Evolutionary conservation across 2,113 vertebrate genomes (phyloP).

Genomic region (Onychostruthus taczanowskii): DNA sequence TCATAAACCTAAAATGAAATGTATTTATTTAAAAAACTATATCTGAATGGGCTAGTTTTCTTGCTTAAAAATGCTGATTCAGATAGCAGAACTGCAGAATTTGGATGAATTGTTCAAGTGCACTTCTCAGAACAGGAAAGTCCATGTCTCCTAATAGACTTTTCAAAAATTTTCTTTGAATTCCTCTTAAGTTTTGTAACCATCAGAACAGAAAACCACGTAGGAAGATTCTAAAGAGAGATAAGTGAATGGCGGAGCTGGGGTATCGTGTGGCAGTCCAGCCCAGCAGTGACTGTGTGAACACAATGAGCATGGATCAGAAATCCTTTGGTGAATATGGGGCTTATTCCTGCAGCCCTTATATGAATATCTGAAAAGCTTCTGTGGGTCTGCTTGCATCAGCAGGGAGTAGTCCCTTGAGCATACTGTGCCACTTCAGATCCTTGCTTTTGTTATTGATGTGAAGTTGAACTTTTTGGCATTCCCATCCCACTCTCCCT

Average conservation of each 20-base stretch:
- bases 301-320: background rate
- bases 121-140: background rate
- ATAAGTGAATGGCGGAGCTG: background rate
- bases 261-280: rapidly evolving
- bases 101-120: rapidly evolving
- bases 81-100: background rate
- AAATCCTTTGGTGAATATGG: background rate
- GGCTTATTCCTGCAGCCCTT: background rate
- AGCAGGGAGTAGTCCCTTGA: background rate
- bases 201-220: background rate
- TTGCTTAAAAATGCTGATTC: background rate
- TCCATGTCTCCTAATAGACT: background rate
- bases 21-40: background rate
- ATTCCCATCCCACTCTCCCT: background rate
- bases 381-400: background rate
- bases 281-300: background rate
- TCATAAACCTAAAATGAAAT: background rate
- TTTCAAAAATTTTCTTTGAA: background rate
- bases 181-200: background rate
- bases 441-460: background rate
- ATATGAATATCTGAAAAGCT: background rate
- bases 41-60: background rate
- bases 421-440: background rate
- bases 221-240: background rate
- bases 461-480: background rate